Base-by-base conservation (phyloP, 1,140 invertebrate species). In the Pseudoatta argentina region DNA sequence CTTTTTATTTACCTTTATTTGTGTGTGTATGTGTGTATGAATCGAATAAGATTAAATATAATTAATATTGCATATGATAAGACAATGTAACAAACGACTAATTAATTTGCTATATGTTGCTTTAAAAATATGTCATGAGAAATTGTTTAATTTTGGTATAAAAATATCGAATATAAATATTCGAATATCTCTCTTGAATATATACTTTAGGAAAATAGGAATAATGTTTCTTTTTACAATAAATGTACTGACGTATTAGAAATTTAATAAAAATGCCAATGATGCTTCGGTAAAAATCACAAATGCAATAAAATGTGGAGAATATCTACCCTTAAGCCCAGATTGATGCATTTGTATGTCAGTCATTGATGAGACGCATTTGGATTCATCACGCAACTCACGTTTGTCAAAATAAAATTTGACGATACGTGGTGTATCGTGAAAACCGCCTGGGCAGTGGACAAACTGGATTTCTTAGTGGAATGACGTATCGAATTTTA, bases 401-500 rank as follows among this genome's bases (percentile, higher is more conserved):
- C 79, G 24, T 69, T 63, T 55, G 12, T 51, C 30, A 48, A 21
- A 34, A 12, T 6, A 34, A 27, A 44, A 86, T 81, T 30, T 63
- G n/a, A n/a, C 8, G 61, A 55, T 21, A 55, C 51, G n/a, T 16
- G 67, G n/a, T n/a, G 53, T 39, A n/a, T 67, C 72, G 86, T 69
- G 39, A 67, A 86, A 89, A 89, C 21, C 34, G 55, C 27, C 18
- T 14, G 44, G 71, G 77, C 34, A 59, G 53, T n/a, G 39, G 64
- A 79, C 83, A 81, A 86, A 61, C 78, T n/a, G 21, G 44, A 76
- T 66, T 61, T 76, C 64, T 44, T 34, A 63, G 51, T n/a, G 79
- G 91, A 92, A 85, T 91, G 93, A 93, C 91, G 92, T 93, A 91
- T 93, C 93, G 92, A 94, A 94, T 94, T 87, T 88, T 89, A 63